These are phyloP conservation scores for Macrophya annulata DNA, from an alignment of 2,888 invertebrate species.

Conservation along the genomic window DNA sequence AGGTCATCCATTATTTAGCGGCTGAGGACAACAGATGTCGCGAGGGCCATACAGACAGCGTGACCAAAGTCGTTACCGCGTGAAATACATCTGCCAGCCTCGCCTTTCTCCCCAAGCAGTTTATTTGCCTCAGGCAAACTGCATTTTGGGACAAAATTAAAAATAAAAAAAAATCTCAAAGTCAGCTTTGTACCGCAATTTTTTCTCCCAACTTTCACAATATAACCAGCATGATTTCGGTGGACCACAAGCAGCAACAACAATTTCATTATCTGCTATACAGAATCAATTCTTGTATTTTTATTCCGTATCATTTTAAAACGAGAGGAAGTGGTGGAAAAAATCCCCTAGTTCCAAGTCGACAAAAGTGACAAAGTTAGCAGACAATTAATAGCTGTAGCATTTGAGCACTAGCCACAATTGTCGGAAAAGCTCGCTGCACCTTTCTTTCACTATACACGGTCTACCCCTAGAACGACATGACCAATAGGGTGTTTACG, in stretches of 20 bases:
- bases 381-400: neutral
- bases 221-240: neutral
- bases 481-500: constrained; percentile 45
- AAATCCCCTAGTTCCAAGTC: neutral
- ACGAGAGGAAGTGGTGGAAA: neutral
- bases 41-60: constrained; percentile 67
- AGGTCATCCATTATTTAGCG: constrained; percentile 56
- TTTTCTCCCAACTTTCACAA: neutral
- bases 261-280: neutral
- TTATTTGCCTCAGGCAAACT: constrained; percentile 44
- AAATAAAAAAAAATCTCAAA: neutral
- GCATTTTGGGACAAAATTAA: neutral
- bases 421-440: neutral
- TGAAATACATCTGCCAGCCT: constrained; percentile 70
- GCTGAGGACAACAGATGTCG: constrained; percentile 70
- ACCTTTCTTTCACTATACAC: neutral
- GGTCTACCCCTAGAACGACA: constrained; percentile 9
- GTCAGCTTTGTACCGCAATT: neutral
- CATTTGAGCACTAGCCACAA: neutral
- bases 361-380: neutral
- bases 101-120: constrained; percentile 19
- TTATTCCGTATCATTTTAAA: neutral
- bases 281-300: neutral
- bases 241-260: neutral
- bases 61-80: constrained; percentile 71